Evolutionary conservation across 30 jellyfish, hydroid and myxozoan genomes (phyloP).

Genomic region (Mastigias papua): DNA sequence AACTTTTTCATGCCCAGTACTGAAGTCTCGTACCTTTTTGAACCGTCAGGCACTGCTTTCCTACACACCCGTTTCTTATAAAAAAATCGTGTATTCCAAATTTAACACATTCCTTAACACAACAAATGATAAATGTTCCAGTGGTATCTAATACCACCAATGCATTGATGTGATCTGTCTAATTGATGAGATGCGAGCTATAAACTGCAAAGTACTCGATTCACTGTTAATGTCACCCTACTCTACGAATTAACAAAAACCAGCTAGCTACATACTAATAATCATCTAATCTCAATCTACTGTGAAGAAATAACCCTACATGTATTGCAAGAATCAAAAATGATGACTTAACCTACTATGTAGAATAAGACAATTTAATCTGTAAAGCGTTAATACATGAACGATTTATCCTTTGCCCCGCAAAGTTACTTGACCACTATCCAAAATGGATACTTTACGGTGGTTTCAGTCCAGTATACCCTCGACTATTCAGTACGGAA

Average conservation of each 20-base stretch:
- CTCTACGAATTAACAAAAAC: conserved; percentile 17
- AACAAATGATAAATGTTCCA: no score
- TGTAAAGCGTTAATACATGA: background rate
- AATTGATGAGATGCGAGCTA: background rate
- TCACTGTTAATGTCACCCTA: conserved; percentile 3
- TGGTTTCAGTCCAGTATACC: no score
- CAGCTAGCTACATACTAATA: conserved; percentile 7
- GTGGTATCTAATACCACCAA: no score
- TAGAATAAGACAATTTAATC: background rate
- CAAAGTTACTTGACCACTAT: background rate
- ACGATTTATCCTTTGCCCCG: background rate
- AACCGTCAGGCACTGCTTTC: no score
- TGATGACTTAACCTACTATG: background rate
- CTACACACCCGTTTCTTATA: no score
- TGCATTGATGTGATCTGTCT: no score
- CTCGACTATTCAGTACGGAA: no score
- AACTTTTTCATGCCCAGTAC: no score
- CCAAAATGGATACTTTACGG: no score
- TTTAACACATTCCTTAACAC: no score
- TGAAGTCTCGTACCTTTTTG: no score
- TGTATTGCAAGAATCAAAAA: background rate
- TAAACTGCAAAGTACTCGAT: background rate
- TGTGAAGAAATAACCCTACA: background rate
- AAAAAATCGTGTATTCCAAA: no score
- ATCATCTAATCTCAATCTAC: background rate